Base-by-base conservation (phyloP, 2,888 invertebrate species). In the Cephus sareptanus region DNA sequence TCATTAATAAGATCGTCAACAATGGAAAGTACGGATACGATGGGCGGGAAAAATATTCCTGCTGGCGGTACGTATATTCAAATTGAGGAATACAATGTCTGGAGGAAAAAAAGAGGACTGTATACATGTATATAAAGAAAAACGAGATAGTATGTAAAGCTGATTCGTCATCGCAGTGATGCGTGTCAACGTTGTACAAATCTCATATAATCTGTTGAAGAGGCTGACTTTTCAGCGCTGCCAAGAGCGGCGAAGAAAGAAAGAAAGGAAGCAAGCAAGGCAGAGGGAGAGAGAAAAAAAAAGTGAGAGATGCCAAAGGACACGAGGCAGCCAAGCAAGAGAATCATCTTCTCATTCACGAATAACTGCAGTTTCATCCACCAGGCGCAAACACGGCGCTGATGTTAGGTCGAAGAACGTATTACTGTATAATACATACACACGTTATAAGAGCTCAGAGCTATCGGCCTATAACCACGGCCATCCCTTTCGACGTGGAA, bases 291-390 rank as follows among this genome's bases (percentile, higher is more conserved):
- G 40, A 2, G 23, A 56, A 0, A 40, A 13, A 13, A 40, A 56
- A 56, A 23, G 15, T 56, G 23, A 34, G 71, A 71, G 71, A 71
- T 6, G 4, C 71, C 12, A 71, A 71, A 11, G 23, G 15, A 13
- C 71, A 71, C 71, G 33, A 71, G 71, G 31, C 71, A 71, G 34
- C 71, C 71, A 34, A 71, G 34, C 71, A 34, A 71, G 71, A 31
- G 71, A 71, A 71, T 71, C 71, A 33, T 33, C 13, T 23, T 31
- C 15, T 30, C 71, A 71, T 71, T 71, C 71, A 71, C 56, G 34
- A 71, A 71, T 71, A 71, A 71, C 71, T 71, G 34, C 71, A 71
- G 33, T 34, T 71, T 71, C 71, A 71, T 71, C 71, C 71, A 34
- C 33, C 13, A 71, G 71, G 71, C 31, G 31, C 31, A 34, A 31